Evolutionary conservation across 30 jellyfish, hydroid and myxozoan genomes (phyloP).

Genomic region (Sanderia malayensis): DNA sequence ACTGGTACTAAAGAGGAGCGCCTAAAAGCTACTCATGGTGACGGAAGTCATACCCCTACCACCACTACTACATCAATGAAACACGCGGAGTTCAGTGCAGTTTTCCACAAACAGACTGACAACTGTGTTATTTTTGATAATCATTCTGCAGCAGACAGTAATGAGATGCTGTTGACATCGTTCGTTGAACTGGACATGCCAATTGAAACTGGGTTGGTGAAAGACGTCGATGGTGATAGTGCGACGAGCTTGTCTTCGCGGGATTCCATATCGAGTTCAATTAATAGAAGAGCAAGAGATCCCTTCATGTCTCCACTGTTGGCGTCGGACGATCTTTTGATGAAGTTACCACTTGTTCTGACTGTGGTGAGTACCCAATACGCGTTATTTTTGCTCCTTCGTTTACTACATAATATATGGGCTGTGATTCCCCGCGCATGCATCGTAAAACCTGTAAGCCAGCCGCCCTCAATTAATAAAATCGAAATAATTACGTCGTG

Average conservation of each 20-base stretch:
- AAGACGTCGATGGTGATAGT: slow-evolving; percentile 22
- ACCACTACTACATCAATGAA: neutral
- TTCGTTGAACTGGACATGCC: neutral
- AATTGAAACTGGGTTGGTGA: too few species aligned
- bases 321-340: slow-evolving; percentile 74
- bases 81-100: slow-evolving; percentile 25
- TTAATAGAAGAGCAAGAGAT: slow-evolving; percentile 36
- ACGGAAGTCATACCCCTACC: neutral
- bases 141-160: too few species aligned
- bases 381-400: neutral
- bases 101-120: slow-evolving; percentile 29
- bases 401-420: too few species aligned
- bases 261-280: slow-evolving; percentile 43
- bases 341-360: slow-evolving; percentile 70
- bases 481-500: too few species aligned
- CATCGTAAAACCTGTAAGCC: too few species aligned
- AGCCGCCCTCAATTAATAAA: too few species aligned
- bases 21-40: neutral
- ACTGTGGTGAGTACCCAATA: slow-evolving; percentile 70
- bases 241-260: slow-evolving; percentile 21
- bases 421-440: too few species aligned
- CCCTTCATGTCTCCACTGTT: slow-evolving; percentile 95
- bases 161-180: neutral
- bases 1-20: neutral
- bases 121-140: slow-evolving; percentile 45